Evolutionary conservation across 2,888 invertebrate species (phyloP), one percentile per base, ranked within the genome.

Genomic region (Eutolmus rufibarbis): DNA sequence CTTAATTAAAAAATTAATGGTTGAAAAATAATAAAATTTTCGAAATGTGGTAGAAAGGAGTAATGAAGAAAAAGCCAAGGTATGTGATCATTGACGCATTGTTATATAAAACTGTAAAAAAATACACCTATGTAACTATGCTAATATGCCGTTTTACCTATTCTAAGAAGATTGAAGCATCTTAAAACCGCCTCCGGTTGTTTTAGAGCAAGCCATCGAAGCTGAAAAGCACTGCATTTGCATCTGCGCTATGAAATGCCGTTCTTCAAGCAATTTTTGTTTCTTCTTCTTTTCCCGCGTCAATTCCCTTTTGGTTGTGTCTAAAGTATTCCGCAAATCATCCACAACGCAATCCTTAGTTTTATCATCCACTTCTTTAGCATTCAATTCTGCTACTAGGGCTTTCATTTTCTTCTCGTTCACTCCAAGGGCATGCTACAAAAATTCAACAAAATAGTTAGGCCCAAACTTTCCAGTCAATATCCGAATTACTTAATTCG

Each of bases 181-280:
- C 84, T 91, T 92, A 46, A 91, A 92, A 23, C 92, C 91, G 1
- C 90, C 91, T 0, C 91, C 92, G n/a, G 91, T 82, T 0, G 91
- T 91, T 46, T 91, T 90, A 9, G 91, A 91, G 74, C 89, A 90
- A 34, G 37, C 40, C 0, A 92, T 90, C 0, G 92, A 92, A 12
- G 92, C 92, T 19, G 92, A 92, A 86, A 91, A 91, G 89, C 92
- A 92, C 23, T 92, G 92, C 0, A 90, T 89, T 87, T 92, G 92
- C 91, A 92, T 91, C 87, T 92, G 92, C 40, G 90, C 90, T n/a
- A 92, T 88, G 4, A 91, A 89, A 16, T 92, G 91, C 0, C 92
- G 90, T 82, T 92, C 92, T 86, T 92, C 91, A 9, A 92, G 85
- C 1, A 92, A 89, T 84, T 91, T 91, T 86, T 91, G 91, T 79